These are phyloP conservation scores for Vulpes ferrilata DNA, from an alignment of 2,113 vertebrate genomes.

Conservation along the genomic window DNA sequence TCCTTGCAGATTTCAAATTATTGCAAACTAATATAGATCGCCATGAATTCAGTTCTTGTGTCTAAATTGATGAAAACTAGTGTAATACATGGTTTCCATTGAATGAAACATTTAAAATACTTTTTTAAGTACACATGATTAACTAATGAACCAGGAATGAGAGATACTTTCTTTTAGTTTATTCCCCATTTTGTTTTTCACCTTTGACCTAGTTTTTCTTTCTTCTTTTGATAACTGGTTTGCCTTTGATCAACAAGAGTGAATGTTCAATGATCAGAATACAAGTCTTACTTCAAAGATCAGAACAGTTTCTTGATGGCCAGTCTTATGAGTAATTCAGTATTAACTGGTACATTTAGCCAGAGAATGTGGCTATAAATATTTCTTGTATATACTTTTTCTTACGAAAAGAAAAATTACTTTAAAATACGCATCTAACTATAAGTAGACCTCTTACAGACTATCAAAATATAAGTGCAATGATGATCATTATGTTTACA, in stretches of 20 bases:
- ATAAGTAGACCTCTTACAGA: conserved; percentile 79
- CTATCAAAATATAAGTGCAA: conserved; percentile 74
- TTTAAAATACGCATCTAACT: conserved; percentile 82
- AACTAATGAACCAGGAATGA: conserved; percentile 47
- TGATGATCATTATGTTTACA: conserved; percentile 80
- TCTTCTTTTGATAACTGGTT: conserved; percentile 70
- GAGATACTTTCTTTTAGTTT: conserved; percentile 56
- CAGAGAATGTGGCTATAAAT: background rate
- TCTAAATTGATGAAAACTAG: background rate
- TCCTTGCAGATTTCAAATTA: background rate
- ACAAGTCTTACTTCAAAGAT: conserved; percentile 82
- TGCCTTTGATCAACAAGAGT: conserved; percentile 72
- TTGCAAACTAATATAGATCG: background rate
- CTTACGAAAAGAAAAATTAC: conserved; percentile 76
- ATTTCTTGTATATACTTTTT: conserved; percentile 49
- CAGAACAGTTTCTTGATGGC: conserved; percentile 84
- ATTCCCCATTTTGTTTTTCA: conserved; percentile 59
- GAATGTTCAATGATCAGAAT: conserved; percentile 77
- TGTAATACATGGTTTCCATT: background rate
- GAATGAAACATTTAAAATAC: conserved; percentile 21
- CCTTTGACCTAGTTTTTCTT: conserved; percentile 74
- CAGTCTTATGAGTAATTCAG: conserved; percentile 84
- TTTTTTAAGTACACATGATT: background rate
- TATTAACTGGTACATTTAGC: conserved; percentile 80
- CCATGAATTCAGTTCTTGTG: background rate